A percentile compares a stretch with the other conserved stretches of the same genome.
phyloP scores from a whole-genome alignment of 2,113 vertebrate genomes.

The Cynopterus brachyotis region DNA sequence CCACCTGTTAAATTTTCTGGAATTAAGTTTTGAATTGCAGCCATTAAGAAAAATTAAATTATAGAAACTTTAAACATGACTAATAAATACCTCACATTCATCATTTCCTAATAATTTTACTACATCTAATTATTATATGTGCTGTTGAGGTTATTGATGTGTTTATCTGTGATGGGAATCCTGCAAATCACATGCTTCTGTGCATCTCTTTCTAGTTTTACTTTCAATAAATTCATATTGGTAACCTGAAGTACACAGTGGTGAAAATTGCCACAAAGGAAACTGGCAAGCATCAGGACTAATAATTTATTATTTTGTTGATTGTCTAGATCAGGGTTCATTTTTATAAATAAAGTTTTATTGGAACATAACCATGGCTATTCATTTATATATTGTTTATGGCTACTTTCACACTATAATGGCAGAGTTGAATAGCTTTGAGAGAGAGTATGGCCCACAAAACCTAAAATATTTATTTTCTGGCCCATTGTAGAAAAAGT shows the following conservation, averaged over 20 bases:
- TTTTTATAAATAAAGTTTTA: constrained; percentile 39
- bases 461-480: not conserved
- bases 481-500: not conserved
- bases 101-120: not conserved
- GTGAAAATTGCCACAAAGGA: not conserved
- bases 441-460: not conserved
- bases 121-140: not conserved
- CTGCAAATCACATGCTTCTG: not conserved
- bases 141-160: not conserved
- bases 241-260: not conserved
- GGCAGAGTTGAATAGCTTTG: not conserved
- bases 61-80: not conserved
- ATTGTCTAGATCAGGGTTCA: not conserved
- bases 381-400: not conserved
- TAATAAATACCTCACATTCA: not conserved
- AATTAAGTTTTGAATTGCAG: constrained; percentile 1
- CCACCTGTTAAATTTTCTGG: not conserved
- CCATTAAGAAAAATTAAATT: constrained; percentile 2
- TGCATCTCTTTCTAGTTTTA: not conserved
- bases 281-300: not conserved
- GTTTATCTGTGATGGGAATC: not conserved
- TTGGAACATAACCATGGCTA: not conserved
- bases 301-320: not conserved
- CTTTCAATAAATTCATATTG: not conserved
- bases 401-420: not conserved